Conservation (phyloP, 2,113 vertebrate species). For the Ptyas mucosa region DNA sequence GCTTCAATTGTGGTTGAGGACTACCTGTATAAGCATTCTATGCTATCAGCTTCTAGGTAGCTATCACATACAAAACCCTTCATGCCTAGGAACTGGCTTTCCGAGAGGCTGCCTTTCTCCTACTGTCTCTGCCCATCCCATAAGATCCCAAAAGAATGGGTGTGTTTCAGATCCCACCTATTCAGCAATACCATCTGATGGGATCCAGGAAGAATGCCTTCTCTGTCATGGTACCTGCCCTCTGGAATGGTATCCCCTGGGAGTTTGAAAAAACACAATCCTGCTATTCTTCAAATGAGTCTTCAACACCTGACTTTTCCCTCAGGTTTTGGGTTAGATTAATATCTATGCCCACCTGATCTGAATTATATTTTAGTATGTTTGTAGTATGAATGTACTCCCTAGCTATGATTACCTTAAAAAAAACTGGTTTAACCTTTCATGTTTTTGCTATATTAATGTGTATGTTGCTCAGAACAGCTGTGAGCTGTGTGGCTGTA, state of each 20-base stretch:
- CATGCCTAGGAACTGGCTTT: neutral
- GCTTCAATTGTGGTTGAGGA: too few species aligned
- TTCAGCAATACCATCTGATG: neutral
- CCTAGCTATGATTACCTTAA: neutral
- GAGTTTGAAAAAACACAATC: neutral
- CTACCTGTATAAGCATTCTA: neutral
- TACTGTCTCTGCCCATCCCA: neutral
- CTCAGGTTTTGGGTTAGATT: neutral
- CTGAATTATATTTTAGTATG: neutral
- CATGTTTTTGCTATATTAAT: neutral
- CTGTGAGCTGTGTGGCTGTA: neutral
- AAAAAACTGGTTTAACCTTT: neutral
- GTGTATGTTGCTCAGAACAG: neutral
- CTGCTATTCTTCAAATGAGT: neutral
- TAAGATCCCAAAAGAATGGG: neutral
- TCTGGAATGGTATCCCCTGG: neutral
- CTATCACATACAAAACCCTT: neutral
- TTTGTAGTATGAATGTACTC: neutral
- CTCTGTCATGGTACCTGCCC: neutral
- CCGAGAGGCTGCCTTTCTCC: neutral
- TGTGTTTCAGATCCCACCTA: neutral
- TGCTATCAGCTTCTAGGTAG: neutral
- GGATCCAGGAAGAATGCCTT: neutral
- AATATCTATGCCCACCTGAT: neutral
- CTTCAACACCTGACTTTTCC: neutral